Evolutionary conservation across 2,113 vertebrate species (phyloP).

Genomic region (Carassius gibelio): DNA sequence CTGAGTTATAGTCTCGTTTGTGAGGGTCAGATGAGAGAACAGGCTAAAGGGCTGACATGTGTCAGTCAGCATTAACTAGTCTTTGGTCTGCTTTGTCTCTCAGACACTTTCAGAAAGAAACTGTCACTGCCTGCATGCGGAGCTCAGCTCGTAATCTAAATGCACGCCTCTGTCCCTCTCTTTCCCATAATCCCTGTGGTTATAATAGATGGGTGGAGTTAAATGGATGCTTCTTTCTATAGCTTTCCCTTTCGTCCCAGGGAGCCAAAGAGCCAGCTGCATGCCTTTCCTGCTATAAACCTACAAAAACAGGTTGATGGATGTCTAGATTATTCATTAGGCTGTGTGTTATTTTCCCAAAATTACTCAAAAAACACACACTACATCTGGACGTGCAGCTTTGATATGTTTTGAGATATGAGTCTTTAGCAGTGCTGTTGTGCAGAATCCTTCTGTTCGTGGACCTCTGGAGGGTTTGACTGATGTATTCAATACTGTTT

Average conservation of each 20-base stretch:
- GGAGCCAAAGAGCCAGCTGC: constrained; percentile 6
- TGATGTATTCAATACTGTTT: neutral
- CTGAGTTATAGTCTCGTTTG: neutral
- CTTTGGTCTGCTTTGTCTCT: neutral
- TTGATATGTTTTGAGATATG: neutral
- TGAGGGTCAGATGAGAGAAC: neutral
- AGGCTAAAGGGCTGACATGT: neutral
- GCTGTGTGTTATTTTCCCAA: neutral
- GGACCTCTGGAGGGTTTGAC: neutral
- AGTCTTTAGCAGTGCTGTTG: neutral
- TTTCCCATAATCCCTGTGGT: constrained; percentile 6
- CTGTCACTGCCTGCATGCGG: neutral
- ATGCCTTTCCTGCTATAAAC: constrained; percentile 24
- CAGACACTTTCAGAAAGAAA: neutral
- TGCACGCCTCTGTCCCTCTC: neutral
- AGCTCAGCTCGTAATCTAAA: neutral
- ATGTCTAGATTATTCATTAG: constrained; percentile 22
- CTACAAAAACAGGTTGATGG: neutral
- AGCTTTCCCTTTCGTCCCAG: neutral
- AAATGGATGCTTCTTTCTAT: constrained; percentile 8
- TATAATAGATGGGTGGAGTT: constrained; percentile 26
- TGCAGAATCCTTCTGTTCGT: no score
- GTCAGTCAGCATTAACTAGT: constrained; percentile 9
- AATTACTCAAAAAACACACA: neutral
- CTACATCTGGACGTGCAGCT: neutral